Evolutionary conservation across 2,888 invertebrate genomes (phyloP).

Genomic region (Tupiocoris notatus): DNA sequence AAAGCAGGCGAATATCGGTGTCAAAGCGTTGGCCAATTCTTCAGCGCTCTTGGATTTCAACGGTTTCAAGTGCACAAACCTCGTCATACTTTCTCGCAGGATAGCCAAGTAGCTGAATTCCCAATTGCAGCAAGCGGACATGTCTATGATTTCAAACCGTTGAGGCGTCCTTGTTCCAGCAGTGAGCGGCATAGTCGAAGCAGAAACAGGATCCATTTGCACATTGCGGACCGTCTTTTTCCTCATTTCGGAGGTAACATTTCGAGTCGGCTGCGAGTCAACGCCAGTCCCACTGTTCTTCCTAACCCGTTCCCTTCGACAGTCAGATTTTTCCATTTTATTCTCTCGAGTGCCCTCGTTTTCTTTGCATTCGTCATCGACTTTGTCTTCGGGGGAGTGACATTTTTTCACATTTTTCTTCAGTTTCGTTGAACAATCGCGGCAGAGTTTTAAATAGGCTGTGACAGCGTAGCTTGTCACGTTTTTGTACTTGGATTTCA

Average conservation of each 20-base stretch:
- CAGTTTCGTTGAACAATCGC: not conserved
- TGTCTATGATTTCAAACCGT: conserved; percentile 32
- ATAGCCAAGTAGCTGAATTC: conserved; percentile 30
- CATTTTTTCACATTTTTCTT: not conserved
- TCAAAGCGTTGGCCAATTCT: conserved; percentile 13
- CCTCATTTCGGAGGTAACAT: not conserved
- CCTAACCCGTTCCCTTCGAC: not conserved
- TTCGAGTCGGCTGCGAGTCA: not conserved
- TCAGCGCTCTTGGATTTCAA: not conserved
- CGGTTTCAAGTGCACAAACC: conserved; percentile 33
- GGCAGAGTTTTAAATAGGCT: conserved; percentile 23
- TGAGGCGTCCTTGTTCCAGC: conserved; percentile 8
- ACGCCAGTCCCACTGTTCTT: not conserved
- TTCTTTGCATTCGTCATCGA: conserved; percentile 32
- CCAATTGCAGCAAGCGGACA: conserved; percentile 8
- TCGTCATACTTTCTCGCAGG: conserved; percentile 27
- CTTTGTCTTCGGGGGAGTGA: not conserved
- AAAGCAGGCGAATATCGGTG: conserved; percentile 21
- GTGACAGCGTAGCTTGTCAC: conserved; percentile 11
- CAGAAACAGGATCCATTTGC: not conserved
- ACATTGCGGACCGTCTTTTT: not conserved
- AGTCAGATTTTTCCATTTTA: not conserved
- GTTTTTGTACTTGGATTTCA: conserved; percentile 39
- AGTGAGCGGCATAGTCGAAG: conserved; percentile 25
- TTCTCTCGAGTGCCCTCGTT: conserved; percentile 5